Conservation (phyloP, 2,113 vertebrate species). For the Cynoglossus semilaevis region DNA sequence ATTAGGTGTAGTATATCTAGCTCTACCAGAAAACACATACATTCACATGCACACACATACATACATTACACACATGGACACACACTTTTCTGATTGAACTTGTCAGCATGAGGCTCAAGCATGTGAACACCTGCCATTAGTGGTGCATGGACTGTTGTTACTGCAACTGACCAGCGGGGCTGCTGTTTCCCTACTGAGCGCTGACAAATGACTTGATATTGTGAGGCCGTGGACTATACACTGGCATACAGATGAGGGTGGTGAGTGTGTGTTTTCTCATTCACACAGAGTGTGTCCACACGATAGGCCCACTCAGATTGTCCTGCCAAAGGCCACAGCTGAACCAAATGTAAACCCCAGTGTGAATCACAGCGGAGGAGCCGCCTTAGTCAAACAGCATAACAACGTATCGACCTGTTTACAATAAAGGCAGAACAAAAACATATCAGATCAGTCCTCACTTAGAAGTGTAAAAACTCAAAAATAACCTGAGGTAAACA, state of each 20-base stretch:
- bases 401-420: constrained; percentile 7
- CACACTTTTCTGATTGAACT: constrained; percentile 29
- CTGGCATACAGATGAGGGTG: constrained; percentile 35
- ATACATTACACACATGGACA: too few relatives aligned
- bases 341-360: not conserved
- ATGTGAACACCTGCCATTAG: constrained; percentile 23
- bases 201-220: constrained; percentile 58
- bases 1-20: too few relatives aligned
- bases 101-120: constrained; percentile 57
- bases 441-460: not conserved
- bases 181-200: constrained; percentile 34
- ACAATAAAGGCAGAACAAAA: not conserved
- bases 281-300: constrained; percentile 30
- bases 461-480: too few relatives aligned
- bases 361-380: not conserved
- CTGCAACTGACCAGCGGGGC: constrained; percentile 37
- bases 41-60: too few relatives aligned
- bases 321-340: constrained; percentile 25
- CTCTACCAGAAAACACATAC: too few relatives aligned
- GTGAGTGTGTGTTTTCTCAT: constrained; percentile 33
- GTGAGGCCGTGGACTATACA: constrained; percentile 20
- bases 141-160: constrained; percentile 60
- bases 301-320: constrained; percentile 24
- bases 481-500: too few relatives aligned
- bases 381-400: constrained; percentile 3